Evolutionary conservation across 2,888 invertebrate species (phyloP).

Genomic region (Diarsia mendica): DNA sequence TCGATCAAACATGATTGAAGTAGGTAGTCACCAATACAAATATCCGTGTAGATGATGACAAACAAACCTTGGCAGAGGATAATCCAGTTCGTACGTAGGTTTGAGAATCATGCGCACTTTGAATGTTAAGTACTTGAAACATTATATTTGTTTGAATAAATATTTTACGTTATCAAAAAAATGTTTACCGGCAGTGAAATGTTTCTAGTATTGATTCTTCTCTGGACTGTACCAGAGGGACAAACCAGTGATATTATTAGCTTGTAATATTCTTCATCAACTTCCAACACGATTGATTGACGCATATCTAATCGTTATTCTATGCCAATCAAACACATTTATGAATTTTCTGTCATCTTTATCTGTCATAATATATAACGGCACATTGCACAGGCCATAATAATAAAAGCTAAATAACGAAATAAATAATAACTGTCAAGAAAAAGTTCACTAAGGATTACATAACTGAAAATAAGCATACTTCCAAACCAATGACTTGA

Average conservation of each 20-base stretch:
- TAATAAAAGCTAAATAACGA: too few relatives aligned
- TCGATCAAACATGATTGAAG: conserved; percentile 10
- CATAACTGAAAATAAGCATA: neutral
- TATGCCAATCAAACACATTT: neutral
- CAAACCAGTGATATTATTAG: neutral
- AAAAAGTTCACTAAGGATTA: too few relatives aligned
- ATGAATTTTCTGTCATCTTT: neutral
- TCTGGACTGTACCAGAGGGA: neutral
- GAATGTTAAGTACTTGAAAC: conserved; percentile 9
- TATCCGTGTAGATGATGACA: conserved; percentile 46
- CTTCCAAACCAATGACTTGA: neutral
- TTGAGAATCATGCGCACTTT: conserved; percentile 23
- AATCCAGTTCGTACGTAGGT: conserved; percentile 45
- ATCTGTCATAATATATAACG: neutral
- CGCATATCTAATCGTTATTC: neutral
- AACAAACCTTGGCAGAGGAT: conserved; percentile 48
- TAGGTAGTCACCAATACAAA: conserved; percentile 50
- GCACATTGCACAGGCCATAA: neutral
- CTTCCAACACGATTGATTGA: neutral
- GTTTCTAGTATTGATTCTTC: neutral
- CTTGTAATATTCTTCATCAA: neutral
- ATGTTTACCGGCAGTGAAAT: neutral
- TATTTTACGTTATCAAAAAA: neutral
- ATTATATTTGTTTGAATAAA: conserved; percentile 12
- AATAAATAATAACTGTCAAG: too few relatives aligned